Conservation (phyloP, 2,888 invertebrate species). For the Plebejus melissa region DNA sequence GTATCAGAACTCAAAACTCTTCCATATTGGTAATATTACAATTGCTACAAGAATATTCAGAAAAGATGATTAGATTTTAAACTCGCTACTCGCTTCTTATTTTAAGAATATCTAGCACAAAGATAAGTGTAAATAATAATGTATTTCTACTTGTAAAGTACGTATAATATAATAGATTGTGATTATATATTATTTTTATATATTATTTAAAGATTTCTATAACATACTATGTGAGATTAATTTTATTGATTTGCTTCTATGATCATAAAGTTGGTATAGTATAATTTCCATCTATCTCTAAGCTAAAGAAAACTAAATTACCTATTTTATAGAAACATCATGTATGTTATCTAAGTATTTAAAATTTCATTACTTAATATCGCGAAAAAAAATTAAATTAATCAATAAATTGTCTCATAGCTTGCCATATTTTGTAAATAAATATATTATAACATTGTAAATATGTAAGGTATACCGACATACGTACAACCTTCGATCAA, state of each 20-base stretch:
- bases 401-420: constrained; percentile 4
- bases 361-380: no score
- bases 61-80: not conserved
- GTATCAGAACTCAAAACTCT: not conserved
- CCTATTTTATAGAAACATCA: no score
- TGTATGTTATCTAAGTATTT: not conserved
- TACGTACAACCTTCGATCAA: constrained; percentile 7
- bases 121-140: not conserved
- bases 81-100: not conserved
- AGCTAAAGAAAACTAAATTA: no score
- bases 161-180: not conserved
- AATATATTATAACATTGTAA: constrained; percentile 22
- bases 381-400: not conserved
- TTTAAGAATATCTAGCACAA: not conserved
- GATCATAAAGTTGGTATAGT: no score
- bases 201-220: not conserved
- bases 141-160: not conserved
- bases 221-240: not conserved
- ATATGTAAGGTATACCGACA: constrained; percentile 34
- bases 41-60: not conserved
- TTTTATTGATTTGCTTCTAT: not conserved
- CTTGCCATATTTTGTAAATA: constrained; percentile 36
- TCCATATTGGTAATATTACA: not conserved
- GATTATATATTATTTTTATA: not conserved
- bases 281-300: no score